Percentiles rank a stretch among this genome's conserved stretches.
These are phyloP conservation scores for Lepidonotus clava DNA, from an alignment of 2,888 invertebrate genomes.

Conservation along the genomic window DNA sequence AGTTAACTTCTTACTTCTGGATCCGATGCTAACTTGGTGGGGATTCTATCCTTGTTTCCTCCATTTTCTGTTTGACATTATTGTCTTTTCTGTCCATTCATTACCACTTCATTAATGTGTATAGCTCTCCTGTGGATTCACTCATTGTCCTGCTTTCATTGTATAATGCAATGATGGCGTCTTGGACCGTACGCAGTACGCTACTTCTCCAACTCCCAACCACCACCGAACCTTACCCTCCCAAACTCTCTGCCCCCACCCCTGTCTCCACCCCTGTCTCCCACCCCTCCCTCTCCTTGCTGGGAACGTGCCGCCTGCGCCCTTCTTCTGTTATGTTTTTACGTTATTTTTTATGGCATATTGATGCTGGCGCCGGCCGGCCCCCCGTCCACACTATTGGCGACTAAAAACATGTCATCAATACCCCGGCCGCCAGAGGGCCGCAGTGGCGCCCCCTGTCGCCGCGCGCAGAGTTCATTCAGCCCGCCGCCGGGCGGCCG, in stretches of 20 bases:
- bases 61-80: no score
- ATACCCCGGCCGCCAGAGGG: constrained; percentile 33
- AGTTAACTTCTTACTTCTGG: no score
- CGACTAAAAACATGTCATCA: constrained; percentile 48
- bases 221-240: background rate
- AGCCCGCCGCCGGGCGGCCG: background rate
- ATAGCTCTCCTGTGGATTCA: no score
- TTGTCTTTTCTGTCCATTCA: no score
- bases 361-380: constrained; percentile 3
- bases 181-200: no score
- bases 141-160: no score
- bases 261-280: background rate
- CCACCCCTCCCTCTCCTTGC: background rate
- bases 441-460: constrained; percentile 12
- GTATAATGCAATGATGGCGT: no score
- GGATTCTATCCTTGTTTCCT: no score
- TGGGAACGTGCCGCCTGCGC: constrained; percentile 38
- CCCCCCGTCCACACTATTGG: constrained; percentile 33
- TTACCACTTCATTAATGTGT: no score
- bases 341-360: constrained; percentile 48
- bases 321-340: constrained; percentile 25
- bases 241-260: background rate
- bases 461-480: constrained; percentile 31
- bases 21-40: no score
- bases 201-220: no score